phyloP scores from a whole-genome alignment of 2,888 invertebrate species.

The Spicauda simplicius region DNA sequence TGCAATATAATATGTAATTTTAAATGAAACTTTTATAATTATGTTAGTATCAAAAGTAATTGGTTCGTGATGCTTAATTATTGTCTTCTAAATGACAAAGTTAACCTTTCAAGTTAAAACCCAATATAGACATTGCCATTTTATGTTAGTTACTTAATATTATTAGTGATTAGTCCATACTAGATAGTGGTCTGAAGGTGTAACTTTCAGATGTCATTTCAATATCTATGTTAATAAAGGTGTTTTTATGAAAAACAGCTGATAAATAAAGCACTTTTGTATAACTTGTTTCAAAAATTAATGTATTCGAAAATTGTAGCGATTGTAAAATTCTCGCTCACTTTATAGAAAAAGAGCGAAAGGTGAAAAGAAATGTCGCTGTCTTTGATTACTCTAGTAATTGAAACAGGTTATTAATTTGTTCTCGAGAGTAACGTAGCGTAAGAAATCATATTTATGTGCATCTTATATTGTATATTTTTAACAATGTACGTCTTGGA shows the following conservation, averaged over 20 bases:
- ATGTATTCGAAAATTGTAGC: background rate
- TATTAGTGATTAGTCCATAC: constrained; percentile 42
- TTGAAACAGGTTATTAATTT: no score
- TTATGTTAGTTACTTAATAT: constrained; percentile 61
- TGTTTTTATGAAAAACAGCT: constrained; percentile 52
- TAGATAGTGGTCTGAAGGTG: constrained; percentile 53
- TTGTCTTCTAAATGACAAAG: background rate
- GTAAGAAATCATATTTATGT: constrained; percentile 7
- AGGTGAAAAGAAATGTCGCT: no score
- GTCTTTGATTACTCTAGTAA: no score
- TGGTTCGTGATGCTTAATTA: no score
- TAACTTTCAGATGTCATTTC: constrained; percentile 56
- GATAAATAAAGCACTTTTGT: background rate
- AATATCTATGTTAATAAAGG: constrained; percentile 34
- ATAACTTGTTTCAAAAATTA: no score
- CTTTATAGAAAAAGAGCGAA: no score
- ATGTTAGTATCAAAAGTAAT: no score
- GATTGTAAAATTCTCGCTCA: no score
- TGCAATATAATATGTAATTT: no score
- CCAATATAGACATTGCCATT: constrained; percentile 68
- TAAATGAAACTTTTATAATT: no score
- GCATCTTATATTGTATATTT: background rate
- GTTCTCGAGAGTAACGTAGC: background rate
- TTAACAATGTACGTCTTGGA: no score
- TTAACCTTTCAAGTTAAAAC: background rate